Evolutionary conservation across 2,888 invertebrate species (phyloP).

Genomic region (Chalcis sispes): DNA sequence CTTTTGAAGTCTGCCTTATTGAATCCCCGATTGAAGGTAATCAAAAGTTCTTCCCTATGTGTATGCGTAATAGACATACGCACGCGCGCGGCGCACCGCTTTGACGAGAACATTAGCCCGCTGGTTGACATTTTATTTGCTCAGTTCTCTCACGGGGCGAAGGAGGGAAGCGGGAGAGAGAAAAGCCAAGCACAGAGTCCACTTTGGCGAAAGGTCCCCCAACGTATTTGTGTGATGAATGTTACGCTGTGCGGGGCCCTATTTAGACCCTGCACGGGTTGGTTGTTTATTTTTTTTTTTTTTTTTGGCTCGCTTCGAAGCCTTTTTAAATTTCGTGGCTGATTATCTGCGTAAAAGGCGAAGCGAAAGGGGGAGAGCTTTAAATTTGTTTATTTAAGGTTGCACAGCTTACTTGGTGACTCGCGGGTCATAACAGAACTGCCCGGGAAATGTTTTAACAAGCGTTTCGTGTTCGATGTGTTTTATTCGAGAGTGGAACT

Average conservation of each 20-base stretch:
- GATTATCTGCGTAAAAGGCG: slow-evolving; percentile 32
- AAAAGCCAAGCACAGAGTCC: slow-evolving; percentile 11
- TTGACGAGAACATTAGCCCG: slow-evolving; percentile 51
- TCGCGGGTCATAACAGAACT: slow-evolving; percentile 17
- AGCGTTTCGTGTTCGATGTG: too few relatives aligned
- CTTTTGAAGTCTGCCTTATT: slow-evolving; percentile 32
- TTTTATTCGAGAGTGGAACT: too few relatives aligned
- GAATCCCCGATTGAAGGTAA: slow-evolving; percentile 49
- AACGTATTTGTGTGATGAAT: slow-evolving; percentile 41
- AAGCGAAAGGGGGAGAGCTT: too few relatives aligned
- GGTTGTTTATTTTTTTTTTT: not conserved
- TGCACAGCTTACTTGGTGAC: slow-evolving; percentile 1
- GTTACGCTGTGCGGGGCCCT: slow-evolving; percentile 66
- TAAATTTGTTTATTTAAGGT: slow-evolving; percentile 38
- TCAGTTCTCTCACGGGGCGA: slow-evolving; percentile 36
- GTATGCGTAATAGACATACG: not conserved
- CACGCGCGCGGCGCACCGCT: slow-evolving; percentile 10
- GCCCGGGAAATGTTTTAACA: too few relatives aligned
- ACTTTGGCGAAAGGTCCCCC: slow-evolving; percentile 34
- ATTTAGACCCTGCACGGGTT: slow-evolving; percentile 65
- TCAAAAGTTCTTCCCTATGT: slow-evolving; percentile 38
- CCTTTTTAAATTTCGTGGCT: slow-evolving; percentile 34
- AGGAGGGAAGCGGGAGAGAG: not conserved
- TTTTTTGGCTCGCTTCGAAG: not conserved
- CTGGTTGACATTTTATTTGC: slow-evolving; percentile 57